Evolutionary conservation across 2,113 vertebrate genomes (phyloP), one percentile per base, ranked within the genome.

Genomic region (Felis chaus): DNA sequence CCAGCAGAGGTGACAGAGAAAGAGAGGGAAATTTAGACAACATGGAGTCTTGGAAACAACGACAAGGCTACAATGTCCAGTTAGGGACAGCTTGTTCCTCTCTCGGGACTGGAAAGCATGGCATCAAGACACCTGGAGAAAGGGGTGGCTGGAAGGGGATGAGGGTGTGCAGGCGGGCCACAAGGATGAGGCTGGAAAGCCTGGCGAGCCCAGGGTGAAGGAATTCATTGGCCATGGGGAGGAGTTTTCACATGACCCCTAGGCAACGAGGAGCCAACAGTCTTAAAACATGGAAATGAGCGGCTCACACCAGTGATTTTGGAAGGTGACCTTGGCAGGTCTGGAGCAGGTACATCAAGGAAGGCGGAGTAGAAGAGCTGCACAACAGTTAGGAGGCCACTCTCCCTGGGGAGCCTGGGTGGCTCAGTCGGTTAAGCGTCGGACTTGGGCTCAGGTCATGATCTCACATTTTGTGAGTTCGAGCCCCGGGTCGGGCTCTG

Each of bases 191-290:
- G 29, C 50, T 16, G 6, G 6, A 45, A 66, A 57, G 13, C 6
- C 39, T 15, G 74, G 25, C 5, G 3, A 25, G 29, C 29, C 25
- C 53, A 61, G 31, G 18, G 19, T 23, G 76, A 10, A 50, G 14
- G 33, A 5, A 3, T 4, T 14, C 18, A 1, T 1, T 39, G 78
- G 36, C 73, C 50, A 10, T 0, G 16, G 1, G 2, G 33, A 45
- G 19, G 5, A 7, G 9, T 23, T 61, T 48, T 63, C 21, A 66
- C 7, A 1, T 48, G 74, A 48, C 41, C 61, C 16, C 19, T 25
- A 25, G 45, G 61, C 3, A 13, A 45, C 3, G 29, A 66, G 61
- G 31, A n/a, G 6, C 61, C 57, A 41, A 13, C 15, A 8, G 53
- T 66, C n/a, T 71, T 69, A 23, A 66, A 73, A 36, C 21, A 57